phyloP scores from a whole-genome alignment of 2,797 vertebrate genomes.

The Gobio occitaniae region DNA sequence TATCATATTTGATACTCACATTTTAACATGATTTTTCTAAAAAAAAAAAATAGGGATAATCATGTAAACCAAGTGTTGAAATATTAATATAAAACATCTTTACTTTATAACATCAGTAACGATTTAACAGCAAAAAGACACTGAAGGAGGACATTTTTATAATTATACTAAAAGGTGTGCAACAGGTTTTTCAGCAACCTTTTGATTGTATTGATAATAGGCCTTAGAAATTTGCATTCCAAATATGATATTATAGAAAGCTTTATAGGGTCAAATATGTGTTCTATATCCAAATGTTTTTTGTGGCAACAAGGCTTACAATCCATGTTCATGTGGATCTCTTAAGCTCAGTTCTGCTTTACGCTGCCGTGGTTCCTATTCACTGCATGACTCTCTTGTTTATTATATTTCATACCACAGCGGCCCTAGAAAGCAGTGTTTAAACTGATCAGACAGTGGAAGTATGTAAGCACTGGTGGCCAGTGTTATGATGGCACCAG shows the following conservation, averaged over 20 bases:
- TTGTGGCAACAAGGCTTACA: background rate
- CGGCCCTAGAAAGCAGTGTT: conserved; percentile 57
- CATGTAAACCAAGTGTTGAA: background rate
- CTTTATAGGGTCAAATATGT: background rate
- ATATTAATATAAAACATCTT: background rate
- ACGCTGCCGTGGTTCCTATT: background rate
- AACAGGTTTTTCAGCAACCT: background rate
- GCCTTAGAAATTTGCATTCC: too few species aligned
- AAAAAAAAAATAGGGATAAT: too few species aligned
- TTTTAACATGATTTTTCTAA: background rate
- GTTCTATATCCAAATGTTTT: background rate
- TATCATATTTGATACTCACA: background rate
- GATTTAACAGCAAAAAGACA: background rate
- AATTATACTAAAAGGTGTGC: too few species aligned
- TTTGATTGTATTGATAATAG: background rate
- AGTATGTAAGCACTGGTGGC: conserved; percentile 55
- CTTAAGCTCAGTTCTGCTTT: background rate
- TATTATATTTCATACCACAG: conserved; percentile 66
- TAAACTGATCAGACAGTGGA: conserved; percentile 50
- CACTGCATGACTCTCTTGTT: conserved; percentile 64
- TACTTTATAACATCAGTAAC: background rate
- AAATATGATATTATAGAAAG: background rate
- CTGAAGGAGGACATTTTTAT: too few species aligned
- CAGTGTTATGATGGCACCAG: conserved; percentile 65
- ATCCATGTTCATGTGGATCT: background rate